Evolutionary conservation across 2,888 invertebrate genomes (phyloP), one percentile per base, ranked within the genome.

Genomic region (Plagiodera versicolora): DNA sequence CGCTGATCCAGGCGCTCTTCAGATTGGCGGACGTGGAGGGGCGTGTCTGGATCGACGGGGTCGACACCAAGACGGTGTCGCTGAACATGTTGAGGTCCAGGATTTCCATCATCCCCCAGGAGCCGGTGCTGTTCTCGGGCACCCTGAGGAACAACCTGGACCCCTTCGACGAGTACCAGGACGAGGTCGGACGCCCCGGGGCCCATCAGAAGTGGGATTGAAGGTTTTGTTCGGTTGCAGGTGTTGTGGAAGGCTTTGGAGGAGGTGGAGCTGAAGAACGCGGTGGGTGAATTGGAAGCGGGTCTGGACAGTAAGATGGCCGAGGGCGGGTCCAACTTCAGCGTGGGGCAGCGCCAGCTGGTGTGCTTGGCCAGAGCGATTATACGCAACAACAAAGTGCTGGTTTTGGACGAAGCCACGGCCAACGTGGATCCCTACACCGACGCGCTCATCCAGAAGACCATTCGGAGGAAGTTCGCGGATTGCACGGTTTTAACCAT

Each of bases 121-220:
- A 92, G 73, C 92, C 93, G 0, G 90, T 92, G 57, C 80, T 93
- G 52, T 92, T 96, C 81, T 90, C 92, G 0, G 95, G 94, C 44
- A 89, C 92, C 3, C 85, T 96, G 83, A 83, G 95, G 1, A 89
- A 89, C 73, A 96, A 96, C 81, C 83, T 96, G 61, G 95, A 95
- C 81, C 95, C 95, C 1, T 95, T 95, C 77, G 87, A 90, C 66
- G 87, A 89, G 74, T 90, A 89, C 73, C 83, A 85, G 0, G 95
- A 95, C 72, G 84, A 85, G n/a, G 67, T 89, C 54, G 61, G 61
- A 20, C 11, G 10, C 16, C 14, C 0, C 1, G 6, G 24, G 17
- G 17, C 0, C 16, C 4, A 49, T 5, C 17, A 16, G 49, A 57
- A 24, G 24, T 44, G 32, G 35, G 39, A 52, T 20, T 32, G 32